Evolutionary conservation across 2,797 vertebrate genomes (phyloP), one percentile per base, ranked within the genome.

Genomic region (Jordanella pulchra): DNA sequence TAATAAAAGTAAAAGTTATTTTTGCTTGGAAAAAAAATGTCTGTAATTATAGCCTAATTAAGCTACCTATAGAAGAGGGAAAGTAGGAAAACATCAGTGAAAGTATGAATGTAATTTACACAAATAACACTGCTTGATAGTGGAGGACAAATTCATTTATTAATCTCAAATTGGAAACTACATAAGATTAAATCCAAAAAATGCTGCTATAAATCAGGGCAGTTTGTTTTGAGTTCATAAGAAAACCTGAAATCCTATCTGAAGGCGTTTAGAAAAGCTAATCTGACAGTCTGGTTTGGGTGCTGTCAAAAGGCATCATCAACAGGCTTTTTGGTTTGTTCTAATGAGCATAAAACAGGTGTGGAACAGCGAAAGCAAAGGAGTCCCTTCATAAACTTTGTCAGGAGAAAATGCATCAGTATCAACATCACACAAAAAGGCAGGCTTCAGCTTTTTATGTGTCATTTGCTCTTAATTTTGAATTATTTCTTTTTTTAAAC

Each of bases 391-490:
- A 14, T 67, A 55, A 55, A 63, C 14, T 44, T 25, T 44, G 12
- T n/a, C 39, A 42, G n/a, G 7, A 13, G 2, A n/a, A n/a, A 45
- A 39, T 5, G 14, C 39, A n/a, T 64, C 25, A 54, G 53, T 63
- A 28, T 76, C 80, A 70, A 66, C 78, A 68, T 84, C 86, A 80
- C 61, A 63, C 69, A 82, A 73, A 79, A 83, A 89, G 82, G 5
- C 39, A 63, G 5, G 2, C 13, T 71, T 76, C 60, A 42, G 71
- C 63, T 76, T 48, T 83, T 76, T 5, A 78, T 80, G 76, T 82
- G 61, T 65, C 82, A 23, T 85, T 89, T 79, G 73, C 88, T 86
- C 82, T 78, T 86, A 27, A 89, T 89, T 90, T 89, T 65, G 48
- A 64, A 84, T 0, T 25, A 65, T 70, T 60, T 65, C 13, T 54